Evolutionary conservation across 2,888 invertebrate genomes (phyloP).

Genomic region (Xestoiulus laeticollis): DNA sequence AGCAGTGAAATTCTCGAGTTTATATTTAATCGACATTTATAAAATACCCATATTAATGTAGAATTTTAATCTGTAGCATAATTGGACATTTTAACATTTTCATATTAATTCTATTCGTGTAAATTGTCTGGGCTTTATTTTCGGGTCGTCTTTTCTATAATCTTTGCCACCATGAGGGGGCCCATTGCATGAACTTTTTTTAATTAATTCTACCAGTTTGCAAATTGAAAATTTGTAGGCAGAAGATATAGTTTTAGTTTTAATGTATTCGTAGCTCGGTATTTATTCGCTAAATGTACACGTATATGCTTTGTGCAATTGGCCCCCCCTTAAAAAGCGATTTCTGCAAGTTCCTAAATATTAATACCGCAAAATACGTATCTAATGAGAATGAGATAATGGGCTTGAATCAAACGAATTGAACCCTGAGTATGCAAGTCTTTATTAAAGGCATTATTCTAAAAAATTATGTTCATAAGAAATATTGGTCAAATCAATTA

Average conservation of each 20-base stretch:
- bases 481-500: neutral
- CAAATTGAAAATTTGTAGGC: neutral
- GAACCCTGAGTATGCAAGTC: neutral
- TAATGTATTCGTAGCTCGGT: neutral
- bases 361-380: slow-evolving; percentile 23
- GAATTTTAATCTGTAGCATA: neutral
- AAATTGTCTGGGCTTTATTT: neutral
- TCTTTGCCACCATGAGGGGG: neutral
- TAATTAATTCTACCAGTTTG: neutral
- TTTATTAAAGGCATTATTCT: too few species aligned
- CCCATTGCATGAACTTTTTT: neutral
- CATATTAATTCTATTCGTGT: neutral
- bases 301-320: slow-evolving; percentile 20
- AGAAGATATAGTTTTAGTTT: neutral
- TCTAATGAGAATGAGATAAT: slow-evolving; percentile 3
- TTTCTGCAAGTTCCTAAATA: slow-evolving; percentile 29
- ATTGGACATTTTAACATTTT: neutral
- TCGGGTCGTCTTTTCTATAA: neutral
- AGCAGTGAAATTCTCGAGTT: neutral
- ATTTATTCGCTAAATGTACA: neutral
- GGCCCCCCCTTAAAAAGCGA: neutral
- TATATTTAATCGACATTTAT: neutral
- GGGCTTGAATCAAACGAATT: slow-evolving; percentile 31
- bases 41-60: neutral
- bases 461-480: too few species aligned